Percentiles rank a stretch among this genome's conserved stretches.
Evolutionary conservation across 2,113 vertebrate species (phyloP).

Genomic region (Macquaria australasica): DNA sequence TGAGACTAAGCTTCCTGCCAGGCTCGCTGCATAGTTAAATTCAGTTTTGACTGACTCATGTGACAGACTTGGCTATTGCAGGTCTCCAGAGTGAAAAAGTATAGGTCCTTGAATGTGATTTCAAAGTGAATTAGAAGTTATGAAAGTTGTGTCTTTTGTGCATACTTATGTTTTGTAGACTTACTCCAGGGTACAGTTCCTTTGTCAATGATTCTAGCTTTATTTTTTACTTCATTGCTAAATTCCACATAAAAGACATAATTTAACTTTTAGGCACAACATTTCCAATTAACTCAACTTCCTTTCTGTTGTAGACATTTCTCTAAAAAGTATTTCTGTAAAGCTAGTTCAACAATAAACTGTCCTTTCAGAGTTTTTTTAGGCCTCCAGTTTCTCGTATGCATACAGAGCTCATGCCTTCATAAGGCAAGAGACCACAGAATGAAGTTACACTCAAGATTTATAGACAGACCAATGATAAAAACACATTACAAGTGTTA

Average conservation of each 20-base stretch:
- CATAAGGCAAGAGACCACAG: no score
- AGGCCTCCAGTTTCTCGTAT: no score
- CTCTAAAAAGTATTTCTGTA: no score
- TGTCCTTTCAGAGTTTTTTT: no score
- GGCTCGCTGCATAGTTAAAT: not conserved
- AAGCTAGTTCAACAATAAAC: no score
- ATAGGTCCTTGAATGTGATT: not conserved
- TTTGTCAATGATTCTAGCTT: not conserved
- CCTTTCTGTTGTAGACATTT: not conserved
- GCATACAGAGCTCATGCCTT: no score
- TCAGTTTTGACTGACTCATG: slow-evolving; percentile 36
- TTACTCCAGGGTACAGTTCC: not conserved
- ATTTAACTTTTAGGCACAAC: not conserved
- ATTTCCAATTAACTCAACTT: not conserved
- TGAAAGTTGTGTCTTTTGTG: not conserved
- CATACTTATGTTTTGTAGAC: not conserved
- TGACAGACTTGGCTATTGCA: slow-evolving; percentile 32
- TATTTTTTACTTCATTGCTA: not conserved
- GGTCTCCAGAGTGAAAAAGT: not conserved
- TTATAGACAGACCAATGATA: no score
- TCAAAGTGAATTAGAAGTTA: slow-evolving; percentile 29
- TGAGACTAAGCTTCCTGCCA: slow-evolving; percentile 36
- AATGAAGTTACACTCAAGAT: no score
- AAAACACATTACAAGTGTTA: no score
- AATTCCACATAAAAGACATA: not conserved